Percentiles rank a stretch among this genome's conserved stretches.
phyloP scores from a whole-genome alignment of 2,888 invertebrate species.

The Drosophila melanosoma region DNA sequence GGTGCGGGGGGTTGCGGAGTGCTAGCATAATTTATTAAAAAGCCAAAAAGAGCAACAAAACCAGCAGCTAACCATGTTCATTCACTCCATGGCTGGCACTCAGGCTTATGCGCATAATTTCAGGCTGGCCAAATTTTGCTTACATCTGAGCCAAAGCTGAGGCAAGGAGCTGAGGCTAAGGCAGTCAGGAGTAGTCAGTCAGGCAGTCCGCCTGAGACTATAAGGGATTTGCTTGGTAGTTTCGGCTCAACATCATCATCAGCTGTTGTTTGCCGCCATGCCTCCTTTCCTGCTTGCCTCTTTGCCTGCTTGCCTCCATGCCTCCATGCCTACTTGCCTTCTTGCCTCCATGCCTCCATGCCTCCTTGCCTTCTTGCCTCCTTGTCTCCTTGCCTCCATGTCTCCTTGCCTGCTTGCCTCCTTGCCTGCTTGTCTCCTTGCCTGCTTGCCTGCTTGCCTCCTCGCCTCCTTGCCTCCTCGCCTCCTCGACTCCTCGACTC shows the following conservation, averaged over 20 bases:
- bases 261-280: slow-evolving; percentile 2
- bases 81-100: slow-evolving; percentile 20
- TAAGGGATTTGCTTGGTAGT: slow-evolving; percentile 48
- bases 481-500: too few species aligned
- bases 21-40: slow-evolving; percentile 72
- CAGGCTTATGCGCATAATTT: slow-evolving; percentile 60
- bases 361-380: slow-evolving; percentile 9
- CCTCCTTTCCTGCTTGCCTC: slow-evolving; percentile 14
- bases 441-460: slow-evolving; percentile 7
- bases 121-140: slow-evolving; percentile 44
- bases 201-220: slow-evolving; percentile 26
- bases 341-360: slow-evolving; percentile 27
- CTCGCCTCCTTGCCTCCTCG: too few species aligned
- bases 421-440: slow-evolving; percentile 19
- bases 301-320: slow-evolving; percentile 14
- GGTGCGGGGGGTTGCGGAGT: slow-evolving; percentile 4
- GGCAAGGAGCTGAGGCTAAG: background rate
- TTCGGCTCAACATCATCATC: slow-evolving; percentile 37
- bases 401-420: too few species aligned
- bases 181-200: too few species aligned
- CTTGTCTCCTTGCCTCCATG: slow-evolving; percentile 13
- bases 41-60: slow-evolving; percentile 52
- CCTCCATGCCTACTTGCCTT: slow-evolving; percentile 25
- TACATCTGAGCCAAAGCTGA: slow-evolving; percentile 31
- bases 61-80: background rate